A percentile compares a stretch with the other conserved stretches of the same genome.
Conservation (phyloP, 2,888 invertebrate genomes). For the Apocheima hispidaria region DNA sequence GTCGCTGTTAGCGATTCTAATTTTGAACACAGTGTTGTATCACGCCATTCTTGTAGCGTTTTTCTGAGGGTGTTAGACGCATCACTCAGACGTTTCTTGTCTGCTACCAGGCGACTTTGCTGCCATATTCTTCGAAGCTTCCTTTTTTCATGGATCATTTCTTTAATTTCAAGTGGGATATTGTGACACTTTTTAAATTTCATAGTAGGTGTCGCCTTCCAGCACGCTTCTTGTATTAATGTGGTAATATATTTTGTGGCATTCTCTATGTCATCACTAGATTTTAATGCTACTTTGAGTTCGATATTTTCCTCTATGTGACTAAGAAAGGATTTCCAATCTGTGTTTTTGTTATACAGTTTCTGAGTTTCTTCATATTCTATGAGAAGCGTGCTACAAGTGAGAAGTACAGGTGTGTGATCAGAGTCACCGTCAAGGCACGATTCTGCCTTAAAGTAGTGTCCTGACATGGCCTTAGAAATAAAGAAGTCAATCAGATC, state of each 20-base stretch:
- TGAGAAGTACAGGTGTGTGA: background rate
- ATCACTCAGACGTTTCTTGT: background rate
- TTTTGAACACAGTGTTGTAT: background rate
- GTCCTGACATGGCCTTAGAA: background rate
- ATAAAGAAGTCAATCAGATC: background rate
- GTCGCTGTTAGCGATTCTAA: background rate
- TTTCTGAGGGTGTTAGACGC: background rate
- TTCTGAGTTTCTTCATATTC: background rate
- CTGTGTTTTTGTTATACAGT: background rate
- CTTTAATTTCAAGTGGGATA: background rate
- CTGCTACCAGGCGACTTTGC: background rate
- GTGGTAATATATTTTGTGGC: conserved; percentile 1
- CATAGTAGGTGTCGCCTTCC: background rate
- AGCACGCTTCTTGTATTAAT: background rate
- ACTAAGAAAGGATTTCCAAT: background rate
- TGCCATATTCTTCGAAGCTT: background rate
- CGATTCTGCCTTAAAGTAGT: background rate
- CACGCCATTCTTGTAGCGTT: background rate
- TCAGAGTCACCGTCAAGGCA: conserved; percentile 4
- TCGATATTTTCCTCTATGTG: background rate
- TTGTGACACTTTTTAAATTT: background rate
- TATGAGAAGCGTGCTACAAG: background rate
- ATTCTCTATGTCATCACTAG: too few species aligned
- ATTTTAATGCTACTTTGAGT: background rate
- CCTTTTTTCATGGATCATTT: background rate